phyloP scores from a whole-genome alignment of 2,113 vertebrate species.

The Condylura cristata region DNA sequence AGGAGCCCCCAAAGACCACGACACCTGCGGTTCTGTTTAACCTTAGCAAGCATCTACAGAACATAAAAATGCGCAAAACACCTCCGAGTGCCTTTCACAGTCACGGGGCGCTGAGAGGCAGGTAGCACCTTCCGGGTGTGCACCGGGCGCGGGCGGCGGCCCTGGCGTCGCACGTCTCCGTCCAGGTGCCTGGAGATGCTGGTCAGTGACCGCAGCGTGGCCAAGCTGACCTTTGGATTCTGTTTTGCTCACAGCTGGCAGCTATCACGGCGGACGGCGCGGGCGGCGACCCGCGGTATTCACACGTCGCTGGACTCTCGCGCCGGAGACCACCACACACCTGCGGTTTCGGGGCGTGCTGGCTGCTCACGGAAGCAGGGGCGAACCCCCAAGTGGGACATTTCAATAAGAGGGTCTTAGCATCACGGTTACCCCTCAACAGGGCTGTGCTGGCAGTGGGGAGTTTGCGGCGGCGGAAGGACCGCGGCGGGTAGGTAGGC shows the following conservation, averaged over 20 bases:
- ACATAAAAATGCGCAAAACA: background rate
- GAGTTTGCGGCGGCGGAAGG: background rate
- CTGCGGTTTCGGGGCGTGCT: background rate
- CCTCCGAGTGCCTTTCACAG: background rate
- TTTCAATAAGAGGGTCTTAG: too few species aligned
- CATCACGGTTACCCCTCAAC: background rate
- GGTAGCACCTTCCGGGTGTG: background rate
- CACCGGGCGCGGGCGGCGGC: too few species aligned
- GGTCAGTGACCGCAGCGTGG: fast-evolving
- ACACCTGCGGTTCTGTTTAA: background rate
- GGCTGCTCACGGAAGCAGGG: fast-evolving
- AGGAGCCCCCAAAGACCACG: background rate
- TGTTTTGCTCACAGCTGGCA: background rate
- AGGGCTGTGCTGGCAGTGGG: too few species aligned
- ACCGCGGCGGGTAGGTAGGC: too few species aligned
- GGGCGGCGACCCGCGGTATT: background rate
- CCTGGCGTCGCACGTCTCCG: too few species aligned
- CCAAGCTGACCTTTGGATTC: background rate
- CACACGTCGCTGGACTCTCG: too few species aligned
- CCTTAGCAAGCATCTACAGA: background rate
- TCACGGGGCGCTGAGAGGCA: background rate
- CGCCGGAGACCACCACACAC: too few species aligned
- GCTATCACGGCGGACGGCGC: too few species aligned
- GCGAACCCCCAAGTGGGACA: too few species aligned
- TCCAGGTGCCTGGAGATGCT: too few species aligned